Evolutionary conservation across 2,113 vertebrate species (phyloP).

Genomic region (Laterallus jamaicensis): DNA sequence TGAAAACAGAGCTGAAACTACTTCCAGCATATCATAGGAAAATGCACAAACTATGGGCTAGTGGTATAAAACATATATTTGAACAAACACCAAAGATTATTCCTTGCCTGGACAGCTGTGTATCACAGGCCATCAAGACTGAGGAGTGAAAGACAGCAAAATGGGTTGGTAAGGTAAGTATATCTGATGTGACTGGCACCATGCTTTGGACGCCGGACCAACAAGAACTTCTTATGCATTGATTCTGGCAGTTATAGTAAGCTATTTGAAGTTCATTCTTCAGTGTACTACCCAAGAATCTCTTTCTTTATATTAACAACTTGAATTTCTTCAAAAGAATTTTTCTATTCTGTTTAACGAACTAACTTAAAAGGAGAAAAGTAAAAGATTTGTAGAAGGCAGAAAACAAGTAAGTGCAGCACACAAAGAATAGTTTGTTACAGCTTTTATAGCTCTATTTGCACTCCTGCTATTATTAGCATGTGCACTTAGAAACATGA

Average conservation of each 20-base stretch:
- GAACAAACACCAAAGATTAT: background rate
- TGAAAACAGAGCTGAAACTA: background rate
- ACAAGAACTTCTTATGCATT: background rate
- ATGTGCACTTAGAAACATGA: conserved; percentile 49
- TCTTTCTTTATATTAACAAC: background rate
- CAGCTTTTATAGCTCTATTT: conserved; percentile 46
- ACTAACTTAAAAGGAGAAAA: conserved; percentile 10
- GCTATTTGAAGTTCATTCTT: background rate
- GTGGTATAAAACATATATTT: background rate
- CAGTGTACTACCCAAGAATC: background rate
- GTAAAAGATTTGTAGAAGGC: background rate
- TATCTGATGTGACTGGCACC: accelerated
- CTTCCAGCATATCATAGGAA: background rate
- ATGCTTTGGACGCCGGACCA: background rate
- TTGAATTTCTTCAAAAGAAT: background rate
- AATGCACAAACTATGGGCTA: background rate
- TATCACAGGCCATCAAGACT: background rate
- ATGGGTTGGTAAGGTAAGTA: background rate
- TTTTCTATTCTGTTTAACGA: background rate
- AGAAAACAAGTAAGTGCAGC: background rate
- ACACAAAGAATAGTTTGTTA: conserved; percentile 18
- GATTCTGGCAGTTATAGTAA: background rate
- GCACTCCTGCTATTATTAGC: conserved; percentile 63
- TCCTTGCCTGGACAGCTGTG: background rate
- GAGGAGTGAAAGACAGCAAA: background rate